Percentiles rank a stretch among this genome's conserved stretches.
These are phyloP conservation scores for Oryzaephilus surinamensis DNA, from an alignment of 1,140 invertebrate genomes.

Conservation along the genomic window DNA sequence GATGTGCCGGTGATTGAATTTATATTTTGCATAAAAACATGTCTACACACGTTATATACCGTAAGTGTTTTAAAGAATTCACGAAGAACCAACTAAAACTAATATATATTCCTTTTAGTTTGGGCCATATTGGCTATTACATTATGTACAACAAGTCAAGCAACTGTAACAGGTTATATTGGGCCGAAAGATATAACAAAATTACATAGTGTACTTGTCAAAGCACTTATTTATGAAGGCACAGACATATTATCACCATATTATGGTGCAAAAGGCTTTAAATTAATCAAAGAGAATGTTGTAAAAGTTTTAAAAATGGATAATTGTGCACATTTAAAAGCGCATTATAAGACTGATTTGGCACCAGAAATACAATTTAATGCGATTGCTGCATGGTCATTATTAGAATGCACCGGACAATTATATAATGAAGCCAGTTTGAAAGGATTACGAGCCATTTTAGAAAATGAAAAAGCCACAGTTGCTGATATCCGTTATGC, in stretches of 20 bases:
- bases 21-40: conserved; percentile 2
- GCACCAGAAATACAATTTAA: conserved; percentile 22
- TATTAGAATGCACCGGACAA: conserved; percentile 26
- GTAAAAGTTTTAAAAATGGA: conserved; percentile 14
- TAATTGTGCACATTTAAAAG: conserved; percentile 20
- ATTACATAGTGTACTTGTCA: conserved; percentile 18
- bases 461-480: conserved; percentile 25
- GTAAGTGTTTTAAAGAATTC: background rate
- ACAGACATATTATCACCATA: conserved; percentile 22
- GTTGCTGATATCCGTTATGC: conserved; percentile 27
- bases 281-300: conserved; percentile 19
- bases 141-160: too few relatives aligned
- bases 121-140: too few relatives aligned
- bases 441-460: conserved; percentile 21
- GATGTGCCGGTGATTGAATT: conserved; percentile 7
- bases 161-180: conserved; percentile 28
- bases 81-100: background rate
- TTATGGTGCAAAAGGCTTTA: conserved; percentile 24
- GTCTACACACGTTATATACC: background rate
- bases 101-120: background rate
- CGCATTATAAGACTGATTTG: conserved; percentile 17
- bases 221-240: conserved; percentile 13
- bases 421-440: conserved; percentile 22
- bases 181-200: conserved; percentile 19
- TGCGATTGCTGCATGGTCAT: conserved; percentile 19